Evolutionary conservation across 92 coral and sea anemone species (phyloP).

Genomic region (Metridium senile): DNA sequence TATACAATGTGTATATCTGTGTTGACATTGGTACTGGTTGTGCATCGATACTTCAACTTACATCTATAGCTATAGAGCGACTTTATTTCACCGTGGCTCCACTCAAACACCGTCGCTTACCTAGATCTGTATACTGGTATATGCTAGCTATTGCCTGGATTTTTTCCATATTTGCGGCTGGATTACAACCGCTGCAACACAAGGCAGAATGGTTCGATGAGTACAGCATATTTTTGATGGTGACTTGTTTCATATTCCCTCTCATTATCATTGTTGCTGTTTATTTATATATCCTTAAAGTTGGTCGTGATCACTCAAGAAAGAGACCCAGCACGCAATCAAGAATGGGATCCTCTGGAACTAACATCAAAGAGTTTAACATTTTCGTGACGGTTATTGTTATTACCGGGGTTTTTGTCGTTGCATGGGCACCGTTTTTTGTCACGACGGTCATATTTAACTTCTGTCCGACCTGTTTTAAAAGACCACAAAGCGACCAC

Average conservation of each 20-base stretch:
- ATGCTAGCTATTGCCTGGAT: constrained; percentile 71
- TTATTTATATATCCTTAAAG: constrained; percentile 68
- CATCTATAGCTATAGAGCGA: constrained; percentile 87
- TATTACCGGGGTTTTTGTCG: constrained; percentile 68
- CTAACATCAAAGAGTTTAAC: constrained; percentile 62
- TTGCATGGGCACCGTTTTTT: constrained; percentile 89
- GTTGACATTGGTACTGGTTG: constrained; percentile 85
- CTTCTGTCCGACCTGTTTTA: constrained; percentile 46
- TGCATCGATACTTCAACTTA: constrained; percentile 90
- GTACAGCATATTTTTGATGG: constrained; percentile 53
- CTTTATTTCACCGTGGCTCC: constrained; percentile 77
- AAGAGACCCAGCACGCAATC: constrained; percentile 31
- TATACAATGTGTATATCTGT: constrained; percentile 59
- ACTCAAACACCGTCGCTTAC: constrained; percentile 68
- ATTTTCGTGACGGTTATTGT: constrained; percentile 75
- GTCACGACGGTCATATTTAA: constrained; percentile 59
- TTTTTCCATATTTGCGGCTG: constrained; percentile 58
- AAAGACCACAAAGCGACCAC: constrained; percentile 38
- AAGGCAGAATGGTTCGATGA: constrained; percentile 38
- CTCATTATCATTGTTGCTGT: constrained; percentile 58
- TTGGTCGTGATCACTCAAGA: constrained; percentile 62
- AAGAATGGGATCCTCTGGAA: constrained; percentile 63
- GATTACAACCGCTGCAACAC: constrained; percentile 43
- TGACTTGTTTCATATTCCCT: constrained; percentile 69
- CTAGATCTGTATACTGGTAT: constrained; percentile 50